These are phyloP conservation scores for Petrocephalus zakoni DNA, from an alignment of 2,113 vertebrate species.

Conservation along the genomic window DNA sequence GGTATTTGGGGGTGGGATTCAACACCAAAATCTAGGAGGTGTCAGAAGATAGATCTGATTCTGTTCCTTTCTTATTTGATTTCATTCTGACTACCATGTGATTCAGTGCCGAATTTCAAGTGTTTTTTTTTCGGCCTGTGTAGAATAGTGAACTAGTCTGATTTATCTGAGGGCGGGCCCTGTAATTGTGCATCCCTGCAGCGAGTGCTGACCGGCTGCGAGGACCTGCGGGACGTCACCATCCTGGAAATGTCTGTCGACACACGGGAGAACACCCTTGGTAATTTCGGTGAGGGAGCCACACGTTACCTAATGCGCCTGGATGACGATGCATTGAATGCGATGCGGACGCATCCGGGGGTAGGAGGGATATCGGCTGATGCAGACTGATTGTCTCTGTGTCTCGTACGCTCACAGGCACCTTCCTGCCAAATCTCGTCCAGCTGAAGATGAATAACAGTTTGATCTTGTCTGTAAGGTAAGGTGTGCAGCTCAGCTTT, in stretches of 20 bases:
- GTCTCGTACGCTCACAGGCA: constrained; percentile 61
- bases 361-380: not conserved
- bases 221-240: constrained; percentile 67
- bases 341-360: not conserved
- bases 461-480: constrained; percentile 80
- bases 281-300: constrained; percentile 78
- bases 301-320: not conserved
- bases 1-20: not conserved
- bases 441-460: constrained; percentile 88
- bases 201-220: constrained; percentile 66
- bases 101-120: not conserved
- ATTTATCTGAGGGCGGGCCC: not conserved
- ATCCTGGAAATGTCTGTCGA: constrained; percentile 73
- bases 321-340: not conserved
- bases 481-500: constrained; percentile 41
- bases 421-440: constrained; percentile 76
- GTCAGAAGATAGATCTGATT: not conserved
- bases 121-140: not conserved
- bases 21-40: not conserved
- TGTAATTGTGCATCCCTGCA: constrained; percentile 42
- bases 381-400: constrained; percentile 18
- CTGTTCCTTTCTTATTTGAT: not conserved
- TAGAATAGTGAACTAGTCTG: not conserved
- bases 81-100: not conserved
- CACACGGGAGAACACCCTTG: constrained; percentile 73